Evolutionary conservation across 1,140 invertebrate species (phyloP).

Genomic region (Eufriesea mexicana): DNA sequence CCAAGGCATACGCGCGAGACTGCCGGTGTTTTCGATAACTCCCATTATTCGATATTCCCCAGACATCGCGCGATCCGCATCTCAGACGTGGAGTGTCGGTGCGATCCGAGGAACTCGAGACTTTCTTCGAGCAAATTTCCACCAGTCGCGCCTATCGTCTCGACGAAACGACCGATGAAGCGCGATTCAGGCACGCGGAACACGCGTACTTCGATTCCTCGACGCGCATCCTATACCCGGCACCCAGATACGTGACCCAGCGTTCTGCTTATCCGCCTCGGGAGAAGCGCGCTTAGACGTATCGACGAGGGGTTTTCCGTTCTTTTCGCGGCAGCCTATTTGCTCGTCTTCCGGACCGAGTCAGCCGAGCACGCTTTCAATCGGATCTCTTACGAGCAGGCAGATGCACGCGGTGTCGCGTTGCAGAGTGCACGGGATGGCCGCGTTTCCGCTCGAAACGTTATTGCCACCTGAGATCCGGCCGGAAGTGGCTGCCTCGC

Average conservation of each 20-base stretch:
- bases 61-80: not conserved
- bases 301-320: not conserved
- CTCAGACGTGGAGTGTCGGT: not conserved
- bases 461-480: constrained; percentile 52
- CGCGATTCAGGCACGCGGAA: not conserved
- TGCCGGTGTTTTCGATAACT: not conserved
- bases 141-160: not conserved
- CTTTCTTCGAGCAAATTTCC: not conserved
- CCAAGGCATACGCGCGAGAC: not conserved
- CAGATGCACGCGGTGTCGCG: constrained; percentile 50
- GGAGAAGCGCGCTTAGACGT: constrained; percentile 9
- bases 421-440: constrained; percentile 29
- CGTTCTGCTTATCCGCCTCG: constrained; percentile 37
- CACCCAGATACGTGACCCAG: constrained; percentile 22
- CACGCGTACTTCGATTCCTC: not conserved
- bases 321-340: not conserved
- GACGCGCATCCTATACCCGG: not conserved
- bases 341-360: constrained; percentile 8
- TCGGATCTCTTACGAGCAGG: constrained; percentile 45
- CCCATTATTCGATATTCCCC: not conserved
- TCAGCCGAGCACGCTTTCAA: constrained; percentile 44
- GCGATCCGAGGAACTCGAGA: not conserved
- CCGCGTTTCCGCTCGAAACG: constrained; percentile 34
- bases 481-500: constrained; percentile 20
- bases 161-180: not conserved